Evolutionary conservation across 2,888 invertebrate genomes (phyloP).

Genomic region (Volucella bombylans): DNA sequence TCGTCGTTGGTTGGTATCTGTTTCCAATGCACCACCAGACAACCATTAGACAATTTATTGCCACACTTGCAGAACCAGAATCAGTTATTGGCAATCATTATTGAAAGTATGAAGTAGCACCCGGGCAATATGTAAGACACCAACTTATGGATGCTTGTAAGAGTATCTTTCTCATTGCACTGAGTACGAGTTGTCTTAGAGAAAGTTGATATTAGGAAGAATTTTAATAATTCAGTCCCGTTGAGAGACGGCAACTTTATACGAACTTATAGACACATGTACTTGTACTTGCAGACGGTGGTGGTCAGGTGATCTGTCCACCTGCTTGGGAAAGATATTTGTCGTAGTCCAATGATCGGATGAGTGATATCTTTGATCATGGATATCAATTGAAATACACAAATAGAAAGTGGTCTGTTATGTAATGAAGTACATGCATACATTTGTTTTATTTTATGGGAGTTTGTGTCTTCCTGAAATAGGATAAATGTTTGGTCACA

Average conservation of each 20-base stretch:
- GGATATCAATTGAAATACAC: conserved; percentile 51
- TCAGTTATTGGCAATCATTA: conserved; percentile 45
- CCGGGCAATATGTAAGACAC: neutral
- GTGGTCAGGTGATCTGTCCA: conserved; percentile 18
- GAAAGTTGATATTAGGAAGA: conserved; percentile 70
- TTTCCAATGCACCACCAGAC: conserved; percentile 27
- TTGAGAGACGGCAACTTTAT: conserved; percentile 56
- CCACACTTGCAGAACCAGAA: conserved; percentile 65
- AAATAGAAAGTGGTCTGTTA: conserved; percentile 67
- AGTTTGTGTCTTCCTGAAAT: conserved; percentile 36
- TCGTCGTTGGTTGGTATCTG: conserved; percentile 15
- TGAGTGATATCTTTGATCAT: conserved; percentile 51
- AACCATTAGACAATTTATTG: conserved; percentile 53
- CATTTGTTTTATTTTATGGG: neutral
- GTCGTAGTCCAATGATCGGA: conserved; percentile 33
- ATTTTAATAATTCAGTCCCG: conserved; percentile 54
- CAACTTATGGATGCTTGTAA: neutral
- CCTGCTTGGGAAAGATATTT: conserved; percentile 32
- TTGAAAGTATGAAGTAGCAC: conserved; percentile 37
- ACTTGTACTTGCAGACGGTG: conserved; percentile 10
- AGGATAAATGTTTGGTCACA: conserved; percentile 37
- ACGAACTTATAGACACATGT: neutral
- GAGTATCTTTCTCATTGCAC: conserved; percentile 12
- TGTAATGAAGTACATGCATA: conserved; percentile 20
- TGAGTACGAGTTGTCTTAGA: conserved; percentile 7